Base-by-base conservation (phyloP, 1,140 invertebrate genomes). In the Philaenus spumarius region DNA sequence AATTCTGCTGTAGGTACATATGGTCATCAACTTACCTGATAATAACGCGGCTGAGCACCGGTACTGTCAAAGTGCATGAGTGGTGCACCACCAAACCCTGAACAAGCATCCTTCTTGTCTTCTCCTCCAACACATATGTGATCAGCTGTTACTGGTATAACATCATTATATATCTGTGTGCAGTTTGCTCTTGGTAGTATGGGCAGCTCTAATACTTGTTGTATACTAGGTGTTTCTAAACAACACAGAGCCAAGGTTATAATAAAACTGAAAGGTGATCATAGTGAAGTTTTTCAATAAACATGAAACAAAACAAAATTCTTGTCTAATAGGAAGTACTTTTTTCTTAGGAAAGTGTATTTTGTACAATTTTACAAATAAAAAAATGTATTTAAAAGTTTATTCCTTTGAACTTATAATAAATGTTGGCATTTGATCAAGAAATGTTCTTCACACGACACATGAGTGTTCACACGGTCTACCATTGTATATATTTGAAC, bases 71-170 rank as follows among this genome's bases (percentile, higher is more conserved):
- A 73, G 0, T 82, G 66, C 34, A 86, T 67, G 2, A 87, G 68
- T 0, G 84, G 84, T 0, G 83, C 80, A 7, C 84, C 84, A 4
- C 84, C 83, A 63, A 86, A 86, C 1, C 84, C 84, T 7, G 81
- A 78, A 59, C 84, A 87, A 0, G 83, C 84, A 68, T 87, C 84
- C 48, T 78, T 75, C 1, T 77, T 78, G 46, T 67, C 73, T 64
- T 85, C 80, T 1, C 83, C 84, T 0, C 84, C 84, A 9, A 82
- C 84, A 62, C 84, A 87, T 47, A 87, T 67, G 66, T 85, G 81
- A 30, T 83, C 79, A 17, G 75, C 72, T 2, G 62, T 62, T 5
- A 82, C 73, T 0, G 79, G 79, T 2, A 81, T 72, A 0, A 77
- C 75, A 15, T 71, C 69, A 0, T 78, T 77, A 61, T 82, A 82